Base-by-base conservation (phyloP, 1,140 invertebrate genomes). In the Gonatopus flavifemur region DNA sequence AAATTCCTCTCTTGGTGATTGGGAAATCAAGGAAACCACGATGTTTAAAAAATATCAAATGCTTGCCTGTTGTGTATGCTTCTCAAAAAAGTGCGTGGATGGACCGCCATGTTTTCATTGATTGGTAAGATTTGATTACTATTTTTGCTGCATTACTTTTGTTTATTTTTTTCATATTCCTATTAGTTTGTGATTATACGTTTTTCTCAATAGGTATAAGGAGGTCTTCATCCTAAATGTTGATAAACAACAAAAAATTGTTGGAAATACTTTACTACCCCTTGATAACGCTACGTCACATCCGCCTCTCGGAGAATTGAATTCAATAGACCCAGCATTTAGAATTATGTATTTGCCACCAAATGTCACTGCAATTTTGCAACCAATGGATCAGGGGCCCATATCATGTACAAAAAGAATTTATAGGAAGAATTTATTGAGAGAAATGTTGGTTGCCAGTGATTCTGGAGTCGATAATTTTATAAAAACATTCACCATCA, bases 281-380 rank as follows among this genome's bases (percentile, higher is more conserved):
- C 32, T 47, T 10, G 33, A 47, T 16, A 47, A 47, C 21, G 44
- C 65, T 52, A 62, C 62, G 42, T 59, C 48, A 49, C 70, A 70
- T 70, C 63, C 69, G 32, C 51, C 59, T 38, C 62, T 62, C 61
- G 62, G 66, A 63, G 64, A 71, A 66, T 55, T 74, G 35, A 70
- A 56, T 63, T 64, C 64, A 50, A 59, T 60, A 28, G 67, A 74
- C 67, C 62, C 63, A 62, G 60, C 53, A 41, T 69, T 74, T 55
- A 67, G 58, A 59, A 62, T 59, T 28, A 67, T 70, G 57, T 75
- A 68, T 65, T 47, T 77, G 49, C 69, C 72, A 48, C 65, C 70
- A 51, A 77, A 77, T 45, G 62, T 64, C 37, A 72, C 68, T 49
- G 50, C 73, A 42, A 51, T 69, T 39, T 72, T 77, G 35, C 70